Percentiles rank a stretch among this genome's conserved stretches.
Evolutionary conservation across 2,113 vertebrate species (phyloP).

Genomic region (Lasiurus borealis): DNA sequence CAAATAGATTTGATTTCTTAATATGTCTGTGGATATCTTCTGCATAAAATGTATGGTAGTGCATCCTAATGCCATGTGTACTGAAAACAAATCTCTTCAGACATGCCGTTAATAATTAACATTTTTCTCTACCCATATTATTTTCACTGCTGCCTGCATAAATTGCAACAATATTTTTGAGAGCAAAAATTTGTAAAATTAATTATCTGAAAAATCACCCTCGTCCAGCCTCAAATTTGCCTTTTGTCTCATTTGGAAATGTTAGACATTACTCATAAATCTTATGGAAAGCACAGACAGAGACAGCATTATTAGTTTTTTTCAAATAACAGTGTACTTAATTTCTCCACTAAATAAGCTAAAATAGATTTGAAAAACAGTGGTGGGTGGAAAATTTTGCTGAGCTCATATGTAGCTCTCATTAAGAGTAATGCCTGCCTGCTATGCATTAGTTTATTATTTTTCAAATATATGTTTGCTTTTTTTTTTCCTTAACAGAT

Average conservation of each 20-base stretch:
- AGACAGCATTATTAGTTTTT: constrained; percentile 40
- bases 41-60: neutral
- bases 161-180: constrained; percentile 43
- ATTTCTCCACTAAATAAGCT: constrained; percentile 40
- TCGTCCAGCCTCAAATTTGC: constrained; percentile 8
- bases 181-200: constrained; percentile 58
- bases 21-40: neutral
- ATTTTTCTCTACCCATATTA: neutral
- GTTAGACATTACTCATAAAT: constrained; percentile 42
- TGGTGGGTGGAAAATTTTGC: constrained; percentile 55
- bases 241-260: constrained; percentile 55
- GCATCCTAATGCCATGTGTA: neutral
- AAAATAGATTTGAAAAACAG: constrained; percentile 60
- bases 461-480: constrained; percentile 64
- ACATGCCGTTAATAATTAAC: neutral
- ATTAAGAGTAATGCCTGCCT: constrained; percentile 30
- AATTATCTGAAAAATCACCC: constrained; percentile 63
- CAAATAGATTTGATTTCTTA: constrained; percentile 39
- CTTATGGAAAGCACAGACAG: constrained; percentile 16
- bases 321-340: constrained; percentile 48
- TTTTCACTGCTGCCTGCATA: neutral
- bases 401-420: constrained; percentile 23
- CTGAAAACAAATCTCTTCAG: neutral
- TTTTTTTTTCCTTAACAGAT: constrained; percentile 42
- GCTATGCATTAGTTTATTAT: constrained; percentile 52